Percentiles rank a stretch among this genome's conserved stretches.
These are phyloP conservation scores for Dunckerocampus dactyliophorus DNA, from an alignment of 2,113 vertebrate genomes.

Conservation along the genomic window DNA sequence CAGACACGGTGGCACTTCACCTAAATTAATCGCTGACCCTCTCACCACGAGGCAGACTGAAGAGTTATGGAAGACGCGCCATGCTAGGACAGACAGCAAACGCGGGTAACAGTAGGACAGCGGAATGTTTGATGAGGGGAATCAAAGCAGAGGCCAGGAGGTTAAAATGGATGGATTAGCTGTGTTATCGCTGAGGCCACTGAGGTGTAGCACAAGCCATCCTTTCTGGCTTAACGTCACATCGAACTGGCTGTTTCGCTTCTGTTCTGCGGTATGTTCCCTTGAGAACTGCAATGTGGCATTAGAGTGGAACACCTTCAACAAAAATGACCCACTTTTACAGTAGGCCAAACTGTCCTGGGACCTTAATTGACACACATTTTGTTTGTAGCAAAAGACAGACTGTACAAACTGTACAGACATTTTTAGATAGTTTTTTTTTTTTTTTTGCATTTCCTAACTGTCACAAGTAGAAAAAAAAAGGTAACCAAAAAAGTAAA, in stretches of 20 bases:
- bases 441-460: no score
- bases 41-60: conserved; percentile 34
- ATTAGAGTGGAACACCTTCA: background rate
- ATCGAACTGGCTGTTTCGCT: conserved; percentile 52
- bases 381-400: no score
- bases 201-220: conserved; percentile 24
- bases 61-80: conserved; percentile 51
- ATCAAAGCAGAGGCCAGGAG: conserved; percentile 53
- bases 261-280: conserved; percentile 19
- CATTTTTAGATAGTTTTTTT: no score
- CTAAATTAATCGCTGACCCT: conserved; percentile 65
- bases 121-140: conserved; percentile 63
- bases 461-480: no score
- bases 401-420: no score
- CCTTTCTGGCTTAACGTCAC: conserved; percentile 47
- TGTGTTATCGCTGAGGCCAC: conserved; percentile 56
- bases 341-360: no score
- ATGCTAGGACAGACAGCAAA: conserved; percentile 53
- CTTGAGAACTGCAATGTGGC: background rate
- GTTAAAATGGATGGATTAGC: conserved; percentile 65
- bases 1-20: conserved; percentile 54
- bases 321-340: background rate
- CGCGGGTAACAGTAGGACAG: conserved; percentile 46
- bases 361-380: no score
- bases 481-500: no score